Percentiles rank a stretch among this genome's conserved stretches.
Evolutionary conservation across 35 echinoderm and acorn worm genomes (phyloP).

Genomic region (Apostichopus californicus): DNA sequence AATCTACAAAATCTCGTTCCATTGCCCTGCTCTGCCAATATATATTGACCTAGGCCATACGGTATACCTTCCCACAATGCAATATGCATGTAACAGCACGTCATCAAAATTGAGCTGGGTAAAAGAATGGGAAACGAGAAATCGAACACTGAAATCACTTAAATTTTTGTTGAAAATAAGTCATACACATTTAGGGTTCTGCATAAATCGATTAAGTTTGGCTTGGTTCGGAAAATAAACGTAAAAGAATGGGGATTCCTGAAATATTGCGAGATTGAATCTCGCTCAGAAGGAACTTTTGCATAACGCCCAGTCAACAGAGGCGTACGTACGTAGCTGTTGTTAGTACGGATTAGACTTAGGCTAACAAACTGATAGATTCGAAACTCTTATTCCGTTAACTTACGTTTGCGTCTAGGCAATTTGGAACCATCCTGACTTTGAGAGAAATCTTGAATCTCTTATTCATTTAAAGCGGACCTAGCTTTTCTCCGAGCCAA

Average conservation of each 20-base stretch:
- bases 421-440: neutral
- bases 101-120: neutral
- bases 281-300: neutral
- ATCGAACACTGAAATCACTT: slow-evolving; percentile 11
- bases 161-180: neutral
- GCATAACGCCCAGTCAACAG: neutral
- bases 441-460: neutral
- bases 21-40: too few relatives aligned
- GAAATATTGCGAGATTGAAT: slow-evolving; percentile 4
- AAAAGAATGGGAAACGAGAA: slow-evolving; percentile 15
- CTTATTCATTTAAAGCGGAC: neutral
- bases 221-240: neutral
- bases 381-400: neutral
- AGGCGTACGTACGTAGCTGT: neutral
- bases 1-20: too few relatives aligned
- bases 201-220: neutral
- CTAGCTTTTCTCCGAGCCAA: neutral
- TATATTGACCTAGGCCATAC: too few relatives aligned
- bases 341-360: neutral
- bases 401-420: neutral
- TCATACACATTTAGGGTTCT: neutral
- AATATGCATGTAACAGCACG: neutral
- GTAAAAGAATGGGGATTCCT: neutral
- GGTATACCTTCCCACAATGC: neutral
- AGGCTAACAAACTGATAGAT: neutral